Evolutionary conservation across 1,140 invertebrate species (phyloP), one percentile per base, ranked within the genome.

Genomic region (Harpegnathos saltator): DNA sequence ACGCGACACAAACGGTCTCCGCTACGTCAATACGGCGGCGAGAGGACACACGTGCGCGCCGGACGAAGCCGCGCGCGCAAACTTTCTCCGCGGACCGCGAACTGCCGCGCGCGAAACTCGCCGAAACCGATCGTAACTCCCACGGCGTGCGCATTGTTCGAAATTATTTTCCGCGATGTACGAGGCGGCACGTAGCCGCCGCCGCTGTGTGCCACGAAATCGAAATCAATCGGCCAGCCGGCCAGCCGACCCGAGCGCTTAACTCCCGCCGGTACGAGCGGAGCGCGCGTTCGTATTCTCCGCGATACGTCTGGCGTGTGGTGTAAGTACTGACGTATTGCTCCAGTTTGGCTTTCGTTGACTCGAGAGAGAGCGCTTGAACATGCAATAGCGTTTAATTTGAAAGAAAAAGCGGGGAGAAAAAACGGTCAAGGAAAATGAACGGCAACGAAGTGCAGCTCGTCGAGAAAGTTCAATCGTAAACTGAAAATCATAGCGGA

Each of bases 161-260:
- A 15, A 59, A 80, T 80, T 26, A 80, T 80, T 80, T 80, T 80
- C 73, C 33, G 29, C n/a, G 44, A 5, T 14, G 65, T 56, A 69
- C 73, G 38, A 56, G 15, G 17, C 65, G 52, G 50, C 75, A 80
- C 75, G 59, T 80, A 71, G 9, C 1, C 58, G n/a, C 29, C 29
- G 29, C 29, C 5, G n/a, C 22, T 71, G 75, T 44, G 29, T n/a
- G n/a, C n/a, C 63, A 71, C 75, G 50, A 80, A 71, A 80, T 44
- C 58, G 33, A 69, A 58, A 80, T 80, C 75, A 69, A 80, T 80
- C 52, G 29, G 15, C 15, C n/a, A 33, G 29, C 29, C 29, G 1
- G 17, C 12, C 65, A 19, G n/a, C n/a, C n/a, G n/a, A n/a, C n/a
- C n/a, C n/a, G n/a, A n/a, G 22, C 14, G 50, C 52, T 69, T 22